Evolutionary conservation across 1,140 invertebrate genomes (phyloP).

Genomic region (Samia ricini): DNA sequence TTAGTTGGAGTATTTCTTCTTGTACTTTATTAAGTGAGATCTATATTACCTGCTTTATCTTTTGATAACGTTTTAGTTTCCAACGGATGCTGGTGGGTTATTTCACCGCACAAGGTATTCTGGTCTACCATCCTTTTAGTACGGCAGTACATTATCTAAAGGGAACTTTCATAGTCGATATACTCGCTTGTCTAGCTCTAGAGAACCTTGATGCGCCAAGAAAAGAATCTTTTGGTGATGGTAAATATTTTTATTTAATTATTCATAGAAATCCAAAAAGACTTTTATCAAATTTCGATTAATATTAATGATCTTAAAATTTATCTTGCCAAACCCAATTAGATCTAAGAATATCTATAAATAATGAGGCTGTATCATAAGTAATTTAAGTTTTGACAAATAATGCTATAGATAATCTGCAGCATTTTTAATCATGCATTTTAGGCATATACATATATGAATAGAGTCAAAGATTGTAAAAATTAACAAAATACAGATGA

Average conservation of each 20-base stretch:
- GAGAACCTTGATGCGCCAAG: conserved; percentile 42
- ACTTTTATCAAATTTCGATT: too few relatives aligned
- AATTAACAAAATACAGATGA: too few relatives aligned
- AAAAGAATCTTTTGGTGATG: conserved; percentile 24
- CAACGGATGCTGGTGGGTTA: conserved; percentile 66
- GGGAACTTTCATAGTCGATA: conserved; percentile 59
- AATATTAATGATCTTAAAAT: too few relatives aligned
- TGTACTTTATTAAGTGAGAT: not conserved
- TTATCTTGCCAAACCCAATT: too few relatives aligned
- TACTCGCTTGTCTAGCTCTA: conserved; percentile 53
- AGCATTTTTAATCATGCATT: too few relatives aligned
- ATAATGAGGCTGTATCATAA: too few relatives aligned
- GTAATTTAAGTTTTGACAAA: too few relatives aligned
- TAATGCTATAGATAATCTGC: too few relatives aligned
- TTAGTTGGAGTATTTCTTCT: conserved; percentile 23
- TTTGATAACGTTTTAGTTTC: conserved; percentile 33
- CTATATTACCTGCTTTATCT: not conserved
- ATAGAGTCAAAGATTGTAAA: too few relatives aligned
- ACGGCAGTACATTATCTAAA: conserved; percentile 60
- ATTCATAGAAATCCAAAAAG: too few relatives aligned
- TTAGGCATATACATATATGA: too few relatives aligned
- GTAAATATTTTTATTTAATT: conserved; percentile 19
- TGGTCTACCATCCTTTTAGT: conserved; percentile 65
- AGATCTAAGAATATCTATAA: too few relatives aligned
- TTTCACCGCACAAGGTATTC: conserved; percentile 57